Base-by-base conservation (phyloP, 2,797 vertebrate species). In the Melanotaenia boesemani region DNA sequence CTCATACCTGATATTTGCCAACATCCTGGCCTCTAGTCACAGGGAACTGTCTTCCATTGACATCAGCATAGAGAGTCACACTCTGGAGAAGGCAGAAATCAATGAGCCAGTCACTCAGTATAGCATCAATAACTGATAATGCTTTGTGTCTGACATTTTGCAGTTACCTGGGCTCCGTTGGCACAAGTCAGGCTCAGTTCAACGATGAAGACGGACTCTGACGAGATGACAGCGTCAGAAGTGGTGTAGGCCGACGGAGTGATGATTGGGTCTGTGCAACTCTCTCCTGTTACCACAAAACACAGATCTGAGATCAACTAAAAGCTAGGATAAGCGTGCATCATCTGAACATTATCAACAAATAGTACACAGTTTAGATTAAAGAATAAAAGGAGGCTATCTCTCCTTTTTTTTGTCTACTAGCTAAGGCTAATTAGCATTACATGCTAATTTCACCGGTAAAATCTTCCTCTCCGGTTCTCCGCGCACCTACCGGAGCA, bases 181-280 rank as follows among this genome's bases (percentile, higher is more conserved):
- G 95, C 95, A 90, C 97, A 98, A 0, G 94, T 90, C 79, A 98
- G 86, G 18, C 96, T 97, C 63, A 98, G 95, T 36, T 98, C 97
- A 58, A 98, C 97, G 32, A 98, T 97, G 83, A 98, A 98, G 48
- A 98, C 97, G 0, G 97, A 97, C 91, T 98, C 97, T 0, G 97
- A 97, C 34, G 97, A 95, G 89, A 98, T 97, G 79, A 98, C 95
- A 0, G 97, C 97, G 60, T 98, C 97, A 0, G 95, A 95, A 2
- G 97, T 98, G 72, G 97, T 98, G 92, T 98, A 98, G 87, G 97
- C 97, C 74, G 97, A 96, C 6, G 97, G 96, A 5, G 93, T 95
- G 82, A 98, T 97, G 70, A 91, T 92, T 2, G 97, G 97, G 30
- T 97, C 96, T 28, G 95, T 91, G 86, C 97, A 98, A 65, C 93